These are phyloP conservation scores for Caenorhabditis tropicalis DNA, from an alignment of 1,140 invertebrate genomes.

Conservation along the genomic window DNA sequence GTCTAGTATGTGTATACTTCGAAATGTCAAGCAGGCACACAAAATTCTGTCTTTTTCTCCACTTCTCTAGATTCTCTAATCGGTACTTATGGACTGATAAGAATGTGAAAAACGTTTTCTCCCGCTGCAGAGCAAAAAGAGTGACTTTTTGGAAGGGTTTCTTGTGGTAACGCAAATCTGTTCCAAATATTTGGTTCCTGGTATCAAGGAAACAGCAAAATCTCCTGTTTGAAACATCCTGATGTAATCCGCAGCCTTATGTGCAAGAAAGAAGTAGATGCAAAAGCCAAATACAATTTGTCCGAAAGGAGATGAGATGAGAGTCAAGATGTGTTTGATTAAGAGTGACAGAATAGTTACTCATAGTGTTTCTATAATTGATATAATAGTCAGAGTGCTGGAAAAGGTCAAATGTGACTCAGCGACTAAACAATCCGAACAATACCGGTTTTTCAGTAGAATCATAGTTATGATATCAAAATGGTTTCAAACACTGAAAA, in stretches of 20 bases:
- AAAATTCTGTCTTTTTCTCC: background rate
- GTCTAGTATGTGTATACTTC: background rate
- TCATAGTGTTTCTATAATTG: background rate
- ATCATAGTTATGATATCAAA: too few species aligned
- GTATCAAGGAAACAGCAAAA: background rate
- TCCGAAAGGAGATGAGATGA: background rate
- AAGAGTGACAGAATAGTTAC: background rate
- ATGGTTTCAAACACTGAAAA: too few species aligned
- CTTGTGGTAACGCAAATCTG: background rate
- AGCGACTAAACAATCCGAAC: too few species aligned
- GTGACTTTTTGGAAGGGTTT: background rate
- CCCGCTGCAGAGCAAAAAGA: background rate
- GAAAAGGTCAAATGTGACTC: background rate
- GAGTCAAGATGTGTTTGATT: constrained; percentile 25
- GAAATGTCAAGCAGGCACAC: constrained; percentile 25
- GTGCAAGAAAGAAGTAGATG: background rate
- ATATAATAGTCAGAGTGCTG: too few species aligned
- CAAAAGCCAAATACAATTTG: constrained; percentile 33
- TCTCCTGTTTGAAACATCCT: too few species aligned
- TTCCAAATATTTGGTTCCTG: background rate
- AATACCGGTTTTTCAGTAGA: too few species aligned
- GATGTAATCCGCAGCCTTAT: too few species aligned
- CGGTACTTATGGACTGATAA: constrained; percentile 23
- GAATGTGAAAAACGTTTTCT: constrained; percentile 17
- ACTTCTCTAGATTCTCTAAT: background rate